Percentiles rank a stretch among this genome's conserved stretches.
These are phyloP conservation scores for Epirrhoe tristata DNA, from an alignment of 2,888 invertebrate species.

Conservation along the genomic window DNA sequence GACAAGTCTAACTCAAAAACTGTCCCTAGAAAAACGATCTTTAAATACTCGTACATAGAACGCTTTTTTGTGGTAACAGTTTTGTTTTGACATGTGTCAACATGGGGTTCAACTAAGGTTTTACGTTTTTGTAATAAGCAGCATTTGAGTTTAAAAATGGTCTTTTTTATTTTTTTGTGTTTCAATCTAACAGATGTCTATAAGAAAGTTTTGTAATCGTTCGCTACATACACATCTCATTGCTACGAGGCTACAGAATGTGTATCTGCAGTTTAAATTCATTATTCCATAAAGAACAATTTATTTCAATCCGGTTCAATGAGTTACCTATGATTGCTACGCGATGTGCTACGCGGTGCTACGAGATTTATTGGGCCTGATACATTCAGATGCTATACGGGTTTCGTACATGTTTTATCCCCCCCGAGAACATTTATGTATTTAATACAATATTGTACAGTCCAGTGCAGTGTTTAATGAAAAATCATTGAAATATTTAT, in stretches of 20 bases:
- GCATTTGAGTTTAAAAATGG: too few relatives aligned
- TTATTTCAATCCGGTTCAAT: conserved; percentile 8
- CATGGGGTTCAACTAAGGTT: too few relatives aligned
- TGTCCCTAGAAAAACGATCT: too few relatives aligned
- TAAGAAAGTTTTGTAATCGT: background rate
- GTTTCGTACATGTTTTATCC: background rate
- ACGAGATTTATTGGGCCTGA: conserved; percentile 47
- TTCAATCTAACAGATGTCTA: too few relatives aligned
- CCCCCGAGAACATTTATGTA: background rate
- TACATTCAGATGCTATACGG: background rate
- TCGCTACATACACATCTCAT: background rate
- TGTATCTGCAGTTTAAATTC: background rate
- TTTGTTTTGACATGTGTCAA: too few relatives aligned
- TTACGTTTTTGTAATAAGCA: too few relatives aligned
- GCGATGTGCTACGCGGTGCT: conserved; percentile 43
- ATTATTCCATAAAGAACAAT: background rate
- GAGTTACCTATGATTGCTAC: conserved; percentile 37
- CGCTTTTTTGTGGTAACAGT: too few relatives aligned
- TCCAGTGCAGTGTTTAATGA: background rate
- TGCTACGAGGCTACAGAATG: background rate
- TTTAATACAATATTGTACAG: background rate
- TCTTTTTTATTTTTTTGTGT: too few relatives aligned
- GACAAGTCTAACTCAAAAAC: too few relatives aligned
- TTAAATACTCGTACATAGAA: too few relatives aligned
- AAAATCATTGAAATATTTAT: background rate